A percentile compares a stretch with the other conserved stretches of the same genome.
These are phyloP conservation scores for Lamprologus tigripictilis DNA, from an alignment of 2,113 vertebrate genomes.

Conservation along the genomic window DNA sequence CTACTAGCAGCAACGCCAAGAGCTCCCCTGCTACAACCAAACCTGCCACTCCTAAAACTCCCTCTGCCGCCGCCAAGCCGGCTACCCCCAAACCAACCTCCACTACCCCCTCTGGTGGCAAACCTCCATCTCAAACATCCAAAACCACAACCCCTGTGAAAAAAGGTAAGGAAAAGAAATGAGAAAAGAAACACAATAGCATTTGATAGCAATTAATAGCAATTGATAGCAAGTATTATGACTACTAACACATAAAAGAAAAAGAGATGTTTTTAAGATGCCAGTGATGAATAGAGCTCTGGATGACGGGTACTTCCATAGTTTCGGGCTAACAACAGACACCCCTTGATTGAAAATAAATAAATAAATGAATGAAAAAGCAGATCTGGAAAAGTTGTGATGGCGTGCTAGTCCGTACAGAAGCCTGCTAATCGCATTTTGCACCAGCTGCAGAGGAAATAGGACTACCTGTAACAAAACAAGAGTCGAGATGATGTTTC, in stretches of 20 bases:
- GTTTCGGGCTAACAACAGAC: not conserved
- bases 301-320: not conserved
- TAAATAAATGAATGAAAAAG: not conserved
- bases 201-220: not conserved
- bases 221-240: not conserved
- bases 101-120: slow-evolving; percentile 68
- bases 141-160: slow-evolving; percentile 61
- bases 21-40: slow-evolving; percentile 40
- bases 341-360: not conserved
- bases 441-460: not conserved
- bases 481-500: not conserved
- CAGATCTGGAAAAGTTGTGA: not conserved
- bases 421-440: not conserved
- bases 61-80: slow-evolving; percentile 37
- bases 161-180: slow-evolving; percentile 56
- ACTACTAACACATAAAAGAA: not conserved
- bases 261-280: not conserved
- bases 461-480: not conserved
- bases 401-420: not conserved
- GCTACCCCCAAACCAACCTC: slow-evolving; percentile 56
- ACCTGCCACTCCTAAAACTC: slow-evolving; percentile 53
- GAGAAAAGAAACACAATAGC: not conserved
- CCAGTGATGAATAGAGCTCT: not conserved
- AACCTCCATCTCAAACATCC: slow-evolving; percentile 44
- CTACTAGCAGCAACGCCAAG: slow-evolving; percentile 15